Evolutionary conservation across 30 jellyfish, hydroid and myxozoan species (phyloP).

Genomic region (Aurelia coerulea): DNA sequence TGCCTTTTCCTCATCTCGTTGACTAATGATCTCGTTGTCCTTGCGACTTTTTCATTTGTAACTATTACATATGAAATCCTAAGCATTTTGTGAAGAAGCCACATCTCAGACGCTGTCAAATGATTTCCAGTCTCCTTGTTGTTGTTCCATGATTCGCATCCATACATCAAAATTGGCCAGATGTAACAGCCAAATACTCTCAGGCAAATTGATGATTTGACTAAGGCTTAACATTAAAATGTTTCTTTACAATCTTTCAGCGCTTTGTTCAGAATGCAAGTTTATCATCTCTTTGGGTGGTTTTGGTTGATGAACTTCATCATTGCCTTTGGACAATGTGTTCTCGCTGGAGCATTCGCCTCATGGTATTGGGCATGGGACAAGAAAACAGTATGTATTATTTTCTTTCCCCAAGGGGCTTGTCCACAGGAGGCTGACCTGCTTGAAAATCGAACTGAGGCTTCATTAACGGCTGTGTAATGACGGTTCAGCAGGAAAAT

Average conservation of each 20-base stretch:
- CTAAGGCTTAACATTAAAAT: not conserved
- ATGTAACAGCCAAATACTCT: slow-evolving; percentile 12
- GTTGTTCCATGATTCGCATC: slow-evolving; percentile 21
- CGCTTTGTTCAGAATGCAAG: slow-evolving; percentile 87
- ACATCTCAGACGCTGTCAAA: slow-evolving; percentile 15
- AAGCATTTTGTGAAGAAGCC: slow-evolving; percentile 1
- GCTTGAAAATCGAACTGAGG: too few species aligned
- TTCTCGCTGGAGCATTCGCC: slow-evolving; percentile 97
- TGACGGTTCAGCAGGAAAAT: too few species aligned
- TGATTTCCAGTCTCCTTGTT: not conserved
- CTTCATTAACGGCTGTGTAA: too few species aligned
- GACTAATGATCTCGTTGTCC: not conserved
- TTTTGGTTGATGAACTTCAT: slow-evolving; percentile 84
- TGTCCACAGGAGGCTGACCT: too few species aligned
- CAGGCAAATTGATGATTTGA: not conserved
- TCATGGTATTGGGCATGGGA: slow-evolving; percentile 96
- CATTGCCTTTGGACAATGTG: slow-evolving; percentile 91
- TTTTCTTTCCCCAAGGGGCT: not conserved
- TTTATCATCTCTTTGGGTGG: slow-evolving; percentile 94
- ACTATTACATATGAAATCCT: not conserved
- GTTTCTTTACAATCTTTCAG: slow-evolving; percentile 16
- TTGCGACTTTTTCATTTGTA: slow-evolving; percentile 11
- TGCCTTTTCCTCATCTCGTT: too few species aligned
- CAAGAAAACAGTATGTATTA: slow-evolving; percentile 46
- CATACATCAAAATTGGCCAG: slow-evolving; percentile 4